Evolutionary conservation across 2,888 invertebrate species (phyloP), one percentile per base, ranked within the genome.

Genomic region (Lasioglossum leucozonium): DNA sequence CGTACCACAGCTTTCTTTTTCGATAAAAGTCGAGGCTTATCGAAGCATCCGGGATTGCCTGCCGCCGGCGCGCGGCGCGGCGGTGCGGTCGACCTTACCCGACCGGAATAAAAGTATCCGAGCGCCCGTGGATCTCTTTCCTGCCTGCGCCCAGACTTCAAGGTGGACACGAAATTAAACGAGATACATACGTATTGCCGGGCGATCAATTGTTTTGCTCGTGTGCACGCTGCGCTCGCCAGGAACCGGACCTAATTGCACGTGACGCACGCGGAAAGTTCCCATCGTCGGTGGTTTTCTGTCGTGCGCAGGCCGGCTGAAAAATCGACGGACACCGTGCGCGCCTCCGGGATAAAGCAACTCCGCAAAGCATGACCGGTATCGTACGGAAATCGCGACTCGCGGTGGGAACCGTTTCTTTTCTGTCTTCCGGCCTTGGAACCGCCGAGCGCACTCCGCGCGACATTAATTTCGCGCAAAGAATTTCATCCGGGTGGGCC

Each of bases 101-200:
- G 74, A 22, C 37, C 72, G 58, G 72, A 58, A 62, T 77, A 72
- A 88, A 88, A 78, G 77, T 84, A 79, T 79, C 26, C 75, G 81
- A 82, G 72, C 44, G 2, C 44, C 51, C 47, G 42, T 72, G 75
- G 72, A 72, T 78, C 72, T 78, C 72, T 65, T 73, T 47, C 34
- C 34, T 58, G 34, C n/a, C 18, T 30, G 34, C 34, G 75, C 72
- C 16, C 40, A 34, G 47, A 26, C 80, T 76, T 89, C 88, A 88
- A 89, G 90, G 90, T 89, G 86, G 89, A 89, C 89, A 37, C 82
- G 86, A 87, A 84, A 84, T 88, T 82, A 85, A 89, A 81, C 51
- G 65, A 76, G 77, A 69, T 62, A 79, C 72, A 73, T 51, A 79
- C 72, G 26, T 44, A 47, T 22, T 42, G 16, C 65, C 18, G 40